These are phyloP conservation scores for Lasiommata megera DNA, from an alignment of 2,888 invertebrate species.

Conservation along the genomic window DNA sequence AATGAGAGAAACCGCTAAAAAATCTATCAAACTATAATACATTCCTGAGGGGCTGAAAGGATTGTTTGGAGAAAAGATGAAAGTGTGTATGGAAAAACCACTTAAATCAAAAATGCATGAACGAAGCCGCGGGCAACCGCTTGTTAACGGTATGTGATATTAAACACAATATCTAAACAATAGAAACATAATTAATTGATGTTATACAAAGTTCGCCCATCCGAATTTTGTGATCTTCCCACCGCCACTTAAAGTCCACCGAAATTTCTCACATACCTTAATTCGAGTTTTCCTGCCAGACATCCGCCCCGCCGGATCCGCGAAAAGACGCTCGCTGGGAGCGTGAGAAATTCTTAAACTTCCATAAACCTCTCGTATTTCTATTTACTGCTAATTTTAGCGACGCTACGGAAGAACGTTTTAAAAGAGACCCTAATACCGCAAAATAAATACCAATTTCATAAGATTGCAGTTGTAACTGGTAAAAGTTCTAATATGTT, in stretches of 20 bases:
- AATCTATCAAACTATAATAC: too few species aligned
- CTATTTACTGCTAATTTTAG: conserved; percentile 1
- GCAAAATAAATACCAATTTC: background rate
- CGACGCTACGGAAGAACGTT: background rate
- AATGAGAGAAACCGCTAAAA: too few species aligned
- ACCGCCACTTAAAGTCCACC: background rate
- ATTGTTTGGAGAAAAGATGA: too few species aligned
- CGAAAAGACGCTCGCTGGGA: background rate
- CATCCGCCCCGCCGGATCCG: background rate
- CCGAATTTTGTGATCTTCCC: background rate
- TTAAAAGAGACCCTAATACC: background rate
- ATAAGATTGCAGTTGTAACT: too few species aligned
- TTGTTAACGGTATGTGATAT: too few species aligned
- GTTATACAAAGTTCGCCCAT: background rate
- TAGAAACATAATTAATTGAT: too few species aligned
- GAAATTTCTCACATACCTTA: conserved; percentile 1
- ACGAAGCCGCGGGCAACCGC: too few species aligned
- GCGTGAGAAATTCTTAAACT: background rate
- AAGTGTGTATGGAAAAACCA: too few species aligned
- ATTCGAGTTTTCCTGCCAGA: conserved; percentile 3
- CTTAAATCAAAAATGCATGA: too few species aligned
- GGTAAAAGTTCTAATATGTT: too few species aligned
- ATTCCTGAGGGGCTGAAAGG: too few species aligned
- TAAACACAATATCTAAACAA: too few species aligned
- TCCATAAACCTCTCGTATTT: background rate